Evolutionary conservation across 2,113 vertebrate species (phyloP), one percentile per base, ranked within the genome.

Genomic region (Oryzias woworae): DNA sequence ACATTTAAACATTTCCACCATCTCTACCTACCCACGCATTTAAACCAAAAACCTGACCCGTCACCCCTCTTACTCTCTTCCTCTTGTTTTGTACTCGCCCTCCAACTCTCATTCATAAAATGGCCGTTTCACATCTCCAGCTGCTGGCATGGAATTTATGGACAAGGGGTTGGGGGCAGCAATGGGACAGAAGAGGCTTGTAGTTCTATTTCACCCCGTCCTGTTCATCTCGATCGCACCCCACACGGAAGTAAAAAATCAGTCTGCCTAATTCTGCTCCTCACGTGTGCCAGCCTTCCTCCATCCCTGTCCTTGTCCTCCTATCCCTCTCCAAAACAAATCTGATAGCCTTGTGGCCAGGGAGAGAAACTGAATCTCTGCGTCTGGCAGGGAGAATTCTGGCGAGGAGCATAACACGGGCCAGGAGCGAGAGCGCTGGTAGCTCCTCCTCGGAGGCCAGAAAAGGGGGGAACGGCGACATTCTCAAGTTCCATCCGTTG

Each of bases 81-180:
- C 73, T 68, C 69, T 62, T 58, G 58, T 60, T 74, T 50, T 31
- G 7, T 58, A 58, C 69, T 54, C 73, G 73, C 71, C 72, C 71
- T 74, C 73, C 53, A 74, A 81, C 75, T 77, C 66, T 84, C 80
- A 81, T 90, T 90, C 87, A 90, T 91, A 88, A 91, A 89, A 90
- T 90, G 89, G 87, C 87, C 42, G 85, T 82, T 83, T 83, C 77
- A 77, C 73, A 66, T 83, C 85, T 89, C 80, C 76, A 87, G 84
- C 80, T 82, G 81, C 86, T 89, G 78, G 81, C 86, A 87, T 59
- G 54, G 83, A 85, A 88, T 86, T 87, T 85, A 83, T 77, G 81
- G 85, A 84, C 72, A 63, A 85, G 78, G 78, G 80, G 83, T 80
- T 80, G 71, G 77, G 74, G 78, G 78, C 80, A 82, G 73, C 62